phyloP scores from a whole-genome alignment of 2,888 invertebrate genomes.

The Aleiodes alternator region DNA sequence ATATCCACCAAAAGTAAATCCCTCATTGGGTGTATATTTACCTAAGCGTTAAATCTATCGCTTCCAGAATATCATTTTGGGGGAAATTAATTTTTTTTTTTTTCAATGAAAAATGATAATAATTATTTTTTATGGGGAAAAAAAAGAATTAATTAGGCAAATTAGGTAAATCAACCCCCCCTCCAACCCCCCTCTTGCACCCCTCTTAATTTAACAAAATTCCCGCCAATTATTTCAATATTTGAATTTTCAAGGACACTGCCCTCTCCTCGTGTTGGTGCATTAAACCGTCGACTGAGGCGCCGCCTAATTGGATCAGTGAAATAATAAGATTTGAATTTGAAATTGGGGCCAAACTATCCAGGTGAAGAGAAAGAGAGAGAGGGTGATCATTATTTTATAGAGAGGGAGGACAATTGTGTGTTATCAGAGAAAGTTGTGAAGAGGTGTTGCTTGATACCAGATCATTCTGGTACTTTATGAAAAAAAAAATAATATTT shows the following conservation, averaged over 20 bases:
- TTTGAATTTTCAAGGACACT: conserved; percentile 41
- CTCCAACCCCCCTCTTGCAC: not conserved
- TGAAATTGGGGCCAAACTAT: conserved; percentile 61
- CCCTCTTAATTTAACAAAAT: conserved; percentile 18
- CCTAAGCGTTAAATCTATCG: conserved; percentile 8
- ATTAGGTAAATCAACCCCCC: not conserved
- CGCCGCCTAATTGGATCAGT: conserved; percentile 68
- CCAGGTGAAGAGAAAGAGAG: not conserved
- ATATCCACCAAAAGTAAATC: conserved; percentile 33
- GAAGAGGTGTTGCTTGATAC: too few relatives aligned
- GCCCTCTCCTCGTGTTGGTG: conserved; percentile 28
- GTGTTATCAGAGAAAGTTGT: too few relatives aligned
- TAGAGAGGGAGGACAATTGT: too few relatives aligned
- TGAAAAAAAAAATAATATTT: too few relatives aligned
- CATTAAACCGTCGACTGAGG: conserved; percentile 30
- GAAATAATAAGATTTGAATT: conserved; percentile 71
- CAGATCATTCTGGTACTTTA: too few relatives aligned
- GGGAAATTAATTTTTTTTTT: too few relatives aligned
- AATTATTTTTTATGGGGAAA: too few relatives aligned
- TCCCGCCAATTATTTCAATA: conserved; percentile 37
- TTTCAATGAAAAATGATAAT: too few relatives aligned
- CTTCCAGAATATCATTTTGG: not conserved
- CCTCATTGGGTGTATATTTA: conserved; percentile 41
- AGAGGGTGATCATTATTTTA: too few relatives aligned
- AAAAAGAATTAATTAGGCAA: too few relatives aligned